phyloP scores from a whole-genome alignment of 2,797 vertebrate genomes.

The Trachops cirrhosus region DNA sequence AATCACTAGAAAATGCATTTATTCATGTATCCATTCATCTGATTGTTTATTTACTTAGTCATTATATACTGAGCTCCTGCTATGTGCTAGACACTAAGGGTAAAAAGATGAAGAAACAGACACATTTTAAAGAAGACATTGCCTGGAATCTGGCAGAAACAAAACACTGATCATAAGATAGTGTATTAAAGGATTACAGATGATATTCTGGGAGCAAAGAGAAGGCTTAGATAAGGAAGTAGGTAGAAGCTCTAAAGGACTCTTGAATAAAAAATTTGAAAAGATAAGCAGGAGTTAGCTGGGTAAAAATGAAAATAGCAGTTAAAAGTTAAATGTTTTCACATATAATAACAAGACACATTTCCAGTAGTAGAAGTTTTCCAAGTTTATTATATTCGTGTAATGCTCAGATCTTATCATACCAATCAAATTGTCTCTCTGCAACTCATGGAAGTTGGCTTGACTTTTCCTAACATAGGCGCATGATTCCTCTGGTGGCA shows the following conservation, averaged over 20 bases:
- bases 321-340: constrained; percentile 36
- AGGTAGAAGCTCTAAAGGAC: background rate
- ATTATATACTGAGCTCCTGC: background rate
- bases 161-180: background rate
- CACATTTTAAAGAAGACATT: background rate
- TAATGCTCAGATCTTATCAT: background rate
- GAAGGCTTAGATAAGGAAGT: background rate
- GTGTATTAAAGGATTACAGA: background rate
- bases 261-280: background rate
- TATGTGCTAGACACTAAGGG: background rate
- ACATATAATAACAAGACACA: constrained; percentile 33
- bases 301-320: background rate
- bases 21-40: background rate
- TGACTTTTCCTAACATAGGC: background rate
- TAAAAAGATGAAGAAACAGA: background rate
- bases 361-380: background rate
- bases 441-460: background rate
- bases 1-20: background rate
- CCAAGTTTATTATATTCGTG: background rate
- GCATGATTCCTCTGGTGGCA: background rate
- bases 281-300: background rate
- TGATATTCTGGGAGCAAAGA: background rate
- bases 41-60: background rate
- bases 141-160: background rate
- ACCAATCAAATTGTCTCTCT: constrained; percentile 32